These are phyloP conservation scores for Grantiella picta DNA, from an alignment of 2,113 vertebrate genomes.

Conservation along the genomic window DNA sequence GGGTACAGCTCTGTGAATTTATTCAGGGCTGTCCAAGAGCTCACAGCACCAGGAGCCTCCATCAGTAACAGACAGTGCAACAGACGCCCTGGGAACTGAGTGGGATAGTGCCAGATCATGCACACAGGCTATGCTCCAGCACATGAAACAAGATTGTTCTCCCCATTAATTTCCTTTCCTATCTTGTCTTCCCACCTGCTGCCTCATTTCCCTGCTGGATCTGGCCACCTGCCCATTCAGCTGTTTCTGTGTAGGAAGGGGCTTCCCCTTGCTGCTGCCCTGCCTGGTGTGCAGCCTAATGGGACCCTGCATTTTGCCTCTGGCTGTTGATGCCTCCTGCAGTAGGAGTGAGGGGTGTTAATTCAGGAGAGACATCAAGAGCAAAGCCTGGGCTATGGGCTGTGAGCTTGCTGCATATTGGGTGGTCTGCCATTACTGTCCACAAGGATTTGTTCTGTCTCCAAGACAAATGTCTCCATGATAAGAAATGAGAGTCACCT, in stretches of 20 bases:
- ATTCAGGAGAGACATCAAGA: not conserved
- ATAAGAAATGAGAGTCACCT: not conserved
- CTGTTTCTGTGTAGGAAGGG: not conserved
- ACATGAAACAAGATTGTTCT: not conserved
- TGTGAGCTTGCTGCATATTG: not conserved
- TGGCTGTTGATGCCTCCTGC: not conserved
- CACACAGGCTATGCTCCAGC: not conserved
- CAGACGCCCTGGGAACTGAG: not conserved
- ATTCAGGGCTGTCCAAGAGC: not conserved
- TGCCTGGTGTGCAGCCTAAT: not conserved
- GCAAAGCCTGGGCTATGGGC: not conserved
- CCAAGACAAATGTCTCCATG: not conserved
- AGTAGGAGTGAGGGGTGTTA: not conserved
- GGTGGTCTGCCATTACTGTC: not conserved
- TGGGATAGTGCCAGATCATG: rapidly evolving
- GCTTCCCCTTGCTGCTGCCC: not conserved
- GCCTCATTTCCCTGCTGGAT: not conserved
- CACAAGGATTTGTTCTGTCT: not conserved
- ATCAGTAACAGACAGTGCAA: not conserved
- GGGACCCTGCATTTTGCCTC: not conserved
- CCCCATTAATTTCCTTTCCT: not conserved
- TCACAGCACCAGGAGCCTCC: not conserved
- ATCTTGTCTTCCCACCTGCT: not conserved
- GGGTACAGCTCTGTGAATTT: not conserved
- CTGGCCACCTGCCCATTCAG: not conserved